Evolutionary conservation across 2,113 vertebrate species (phyloP).

Genomic region (Hippolais icterina): DNA sequence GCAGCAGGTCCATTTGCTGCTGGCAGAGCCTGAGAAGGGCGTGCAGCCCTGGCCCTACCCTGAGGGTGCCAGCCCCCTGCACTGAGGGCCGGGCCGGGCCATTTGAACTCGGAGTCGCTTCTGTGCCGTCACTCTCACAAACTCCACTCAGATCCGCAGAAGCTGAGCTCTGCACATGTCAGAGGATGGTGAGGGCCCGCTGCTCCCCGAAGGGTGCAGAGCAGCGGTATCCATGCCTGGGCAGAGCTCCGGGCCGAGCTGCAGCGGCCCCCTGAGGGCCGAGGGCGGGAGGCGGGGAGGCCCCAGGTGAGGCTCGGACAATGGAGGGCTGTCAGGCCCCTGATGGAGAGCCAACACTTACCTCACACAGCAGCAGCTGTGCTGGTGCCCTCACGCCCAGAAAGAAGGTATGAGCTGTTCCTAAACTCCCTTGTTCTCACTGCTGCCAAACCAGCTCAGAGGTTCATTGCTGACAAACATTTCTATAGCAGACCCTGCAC

Average conservation of each 20-base stretch:
- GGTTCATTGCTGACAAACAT: not conserved
- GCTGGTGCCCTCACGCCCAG: not conserved
- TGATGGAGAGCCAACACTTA: not conserved
- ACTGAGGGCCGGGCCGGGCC: no score
- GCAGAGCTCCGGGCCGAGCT: no score
- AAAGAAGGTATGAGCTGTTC: not conserved
- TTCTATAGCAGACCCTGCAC: not conserved
- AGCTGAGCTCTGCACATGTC: fast-evolving
- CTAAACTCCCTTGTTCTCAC: fast-evolving
- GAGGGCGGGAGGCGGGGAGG: fast-evolving
- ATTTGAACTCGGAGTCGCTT: fast-evolving
- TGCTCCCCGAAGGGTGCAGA: fast-evolving
- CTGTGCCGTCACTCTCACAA: fast-evolving
- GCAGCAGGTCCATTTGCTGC: fast-evolving
- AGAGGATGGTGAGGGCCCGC: fast-evolving
- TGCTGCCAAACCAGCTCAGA: not conserved
- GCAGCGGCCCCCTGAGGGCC: not conserved
- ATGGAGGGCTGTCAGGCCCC: no score
- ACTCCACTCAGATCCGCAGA: fast-evolving
- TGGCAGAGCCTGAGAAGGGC: fast-evolving
- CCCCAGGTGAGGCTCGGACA: not conserved
- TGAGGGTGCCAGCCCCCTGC: fast-evolving
- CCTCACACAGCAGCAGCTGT: not conserved
- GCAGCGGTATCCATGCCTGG: fast-evolving
- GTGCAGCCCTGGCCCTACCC: fast-evolving